Evolutionary conservation across 2,888 invertebrate species (phyloP), one percentile per base, ranked within the genome.

Genomic region (Timandra comae): DNA sequence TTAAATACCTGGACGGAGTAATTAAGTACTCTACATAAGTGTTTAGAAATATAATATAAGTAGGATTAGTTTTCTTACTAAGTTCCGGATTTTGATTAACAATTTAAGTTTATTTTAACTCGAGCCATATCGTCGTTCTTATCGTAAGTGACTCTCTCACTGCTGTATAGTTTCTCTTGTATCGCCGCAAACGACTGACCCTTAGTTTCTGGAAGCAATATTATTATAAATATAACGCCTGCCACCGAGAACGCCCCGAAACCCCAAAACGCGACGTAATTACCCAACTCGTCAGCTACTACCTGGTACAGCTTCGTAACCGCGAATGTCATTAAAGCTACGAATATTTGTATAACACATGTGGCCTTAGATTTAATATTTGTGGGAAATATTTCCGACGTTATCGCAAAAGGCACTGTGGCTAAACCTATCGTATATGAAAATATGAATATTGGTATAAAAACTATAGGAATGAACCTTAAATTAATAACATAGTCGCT

Each of bases 341-440:
- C 90, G 44, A 87, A 85, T 55, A 90, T 85, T 35, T 90, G 88
- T 31, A 89, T 88, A 3, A 89, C 77, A 41, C 90, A 89, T 13
- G 90, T 89, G 0, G 91, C 90, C 38, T 89, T 82, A 1, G 91
- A 89, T 53, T 91, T 88, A 11, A 89, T 89, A 47, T 89, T 82
- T 2, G 88, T 76, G 24, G 91, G 88, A 61, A 91, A 89, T 56
- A 91, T 80, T 68, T 91, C 90, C 2, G 89, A 88, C 24, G 89
- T 87, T 29, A 90, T 86, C 23, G 89, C 87, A 56, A 89, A 90
- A 13, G 90, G 90, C 46, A 90, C 80, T 2, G 89, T 89, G 1
- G 90, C 90, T 58, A 89, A 80, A 8, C 90, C 90, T 56, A 90
- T 77, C 2, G 88, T 88, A 37, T 89, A 90, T 21, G 88, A 87